phyloP scores from a whole-genome alignment of 2,888 invertebrate genomes.

The Scaeva pyrastri region DNA sequence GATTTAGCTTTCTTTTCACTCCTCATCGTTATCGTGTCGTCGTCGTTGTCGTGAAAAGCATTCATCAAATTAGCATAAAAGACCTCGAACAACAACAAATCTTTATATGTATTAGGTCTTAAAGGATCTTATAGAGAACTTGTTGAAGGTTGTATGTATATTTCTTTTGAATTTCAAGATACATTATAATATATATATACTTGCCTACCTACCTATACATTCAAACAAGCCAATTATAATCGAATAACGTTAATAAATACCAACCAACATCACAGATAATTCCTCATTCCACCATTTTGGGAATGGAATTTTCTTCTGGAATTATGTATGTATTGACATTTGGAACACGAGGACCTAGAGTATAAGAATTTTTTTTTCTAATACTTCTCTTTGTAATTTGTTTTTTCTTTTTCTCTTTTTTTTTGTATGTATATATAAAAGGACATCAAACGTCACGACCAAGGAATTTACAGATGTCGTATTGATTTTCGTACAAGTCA shows the following conservation, averaged over 20 bases:
- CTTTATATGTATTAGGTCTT: background rate
- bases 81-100: background rate
- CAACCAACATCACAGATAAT: background rate
- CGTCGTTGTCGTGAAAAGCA: background rate
- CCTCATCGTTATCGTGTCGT: no score
- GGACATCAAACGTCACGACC: slow-evolving; percentile 93
- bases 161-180: slow-evolving; percentile 9
- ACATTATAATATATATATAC: background rate
- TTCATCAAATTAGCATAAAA: slow-evolving; percentile 20
- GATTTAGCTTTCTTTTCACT: background rate
- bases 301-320: background rate
- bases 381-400: background rate
- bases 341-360: background rate
- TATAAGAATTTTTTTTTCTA: no score
- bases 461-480: slow-evolving; percentile 94
- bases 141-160: background rate
- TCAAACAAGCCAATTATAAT: slow-evolving; percentile 10
- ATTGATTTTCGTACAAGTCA: slow-evolving; percentile 96
- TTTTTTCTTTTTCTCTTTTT: slow-evolving; percentile 31
- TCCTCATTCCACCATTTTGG: background rate
- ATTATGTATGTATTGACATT: slow-evolving; percentile 8
- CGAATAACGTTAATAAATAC: slow-evolving; percentile 18
- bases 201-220: background rate
- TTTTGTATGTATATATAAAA: slow-evolving; percentile 77
- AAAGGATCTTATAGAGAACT: background rate